Conservation (phyloP, 2,888 invertebrate genomes). For the Aphidius colemani region DNA sequence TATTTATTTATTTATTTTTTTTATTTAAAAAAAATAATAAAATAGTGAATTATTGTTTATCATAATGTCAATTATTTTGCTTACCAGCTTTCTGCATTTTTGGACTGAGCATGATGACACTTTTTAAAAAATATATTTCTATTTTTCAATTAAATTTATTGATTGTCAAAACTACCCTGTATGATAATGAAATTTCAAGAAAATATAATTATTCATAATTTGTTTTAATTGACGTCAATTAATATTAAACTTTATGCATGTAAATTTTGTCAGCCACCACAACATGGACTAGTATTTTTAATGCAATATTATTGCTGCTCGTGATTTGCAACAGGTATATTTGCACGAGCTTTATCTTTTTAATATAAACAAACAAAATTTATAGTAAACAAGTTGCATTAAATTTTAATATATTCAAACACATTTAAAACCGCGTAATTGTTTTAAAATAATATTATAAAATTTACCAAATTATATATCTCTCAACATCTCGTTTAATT, state of each 20-base stretch:
- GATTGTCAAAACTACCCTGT: constrained; percentile 15
- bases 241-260: neutral
- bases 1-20: neutral
- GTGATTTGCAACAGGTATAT: too few relatives aligned
- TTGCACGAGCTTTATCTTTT: too few relatives aligned
- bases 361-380: too few relatives aligned
- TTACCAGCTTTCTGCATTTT: constrained; percentile 79
- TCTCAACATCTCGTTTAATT: too few relatives aligned
- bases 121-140: constrained; percentile 1
- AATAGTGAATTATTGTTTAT: neutral
- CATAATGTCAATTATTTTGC: constrained; percentile 21
- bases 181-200: neutral
- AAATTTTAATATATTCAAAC: too few relatives aligned
- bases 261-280: too few relatives aligned
- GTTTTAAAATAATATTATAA: too few relatives aligned
- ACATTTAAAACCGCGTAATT: too few relatives aligned
- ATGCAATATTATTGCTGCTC: too few relatives aligned
- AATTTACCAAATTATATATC: too few relatives aligned
- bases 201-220: constrained; percentile 4
- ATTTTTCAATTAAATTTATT: constrained; percentile 1
- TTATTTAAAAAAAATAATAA: neutral
- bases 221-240: constrained; percentile 8
- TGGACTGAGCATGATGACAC: constrained; percentile 71
- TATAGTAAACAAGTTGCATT: too few relatives aligned
- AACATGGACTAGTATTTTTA: too few relatives aligned